A percentile compares a stretch with the other conserved stretches of the same genome.
Conservation (phyloP, 2,888 invertebrate genomes). For the Azorinus chamasolen region DNA sequence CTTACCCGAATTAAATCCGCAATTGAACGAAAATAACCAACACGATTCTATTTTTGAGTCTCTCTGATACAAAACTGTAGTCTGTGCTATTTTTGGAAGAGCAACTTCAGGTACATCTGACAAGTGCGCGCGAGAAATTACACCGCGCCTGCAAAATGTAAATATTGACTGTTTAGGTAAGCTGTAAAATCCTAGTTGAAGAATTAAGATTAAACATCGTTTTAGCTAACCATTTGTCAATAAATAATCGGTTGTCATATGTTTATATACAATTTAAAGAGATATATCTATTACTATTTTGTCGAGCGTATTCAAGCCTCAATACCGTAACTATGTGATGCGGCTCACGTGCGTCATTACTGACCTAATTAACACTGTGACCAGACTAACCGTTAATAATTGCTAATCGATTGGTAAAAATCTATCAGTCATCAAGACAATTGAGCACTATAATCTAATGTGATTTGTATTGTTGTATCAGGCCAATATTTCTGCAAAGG, state of each 20-base stretch:
- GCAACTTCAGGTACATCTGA: slow-evolving; percentile 53
- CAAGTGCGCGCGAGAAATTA: slow-evolving; percentile 48
- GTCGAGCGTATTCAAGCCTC: slow-evolving; percentile 16
- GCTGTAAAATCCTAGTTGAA: too few relatives aligned
- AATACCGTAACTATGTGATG: slow-evolving; percentile 54
- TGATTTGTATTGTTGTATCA: slow-evolving; percentile 21
- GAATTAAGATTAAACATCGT: too few relatives aligned
- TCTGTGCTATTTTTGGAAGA: slow-evolving; percentile 66
- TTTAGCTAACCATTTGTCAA: too few relatives aligned
- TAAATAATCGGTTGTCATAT: too few relatives aligned
- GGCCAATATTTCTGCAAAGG: not conserved
- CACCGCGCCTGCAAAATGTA: slow-evolving; percentile 26
- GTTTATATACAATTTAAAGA: too few relatives aligned
- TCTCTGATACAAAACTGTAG: slow-evolving; percentile 62
- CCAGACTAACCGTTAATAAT: slow-evolving; percentile 52
- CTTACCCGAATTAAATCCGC: slow-evolving; percentile 69
- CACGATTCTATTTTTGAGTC: slow-evolving; percentile 65
- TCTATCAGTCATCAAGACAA: slow-evolving; percentile 25
- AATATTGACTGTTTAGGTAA: not conserved
- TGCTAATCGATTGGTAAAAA: slow-evolving; percentile 15
- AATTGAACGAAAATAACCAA: slow-evolving; percentile 66
- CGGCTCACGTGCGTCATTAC: slow-evolving; percentile 63
- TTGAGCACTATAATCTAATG: slow-evolving; percentile 20
- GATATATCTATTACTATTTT: slow-evolving; percentile 47
- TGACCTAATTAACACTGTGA: slow-evolving; percentile 57